Evolutionary conservation across 2,113 vertebrate species (phyloP).

Genomic region (Diphyllodes magnificus): DNA sequence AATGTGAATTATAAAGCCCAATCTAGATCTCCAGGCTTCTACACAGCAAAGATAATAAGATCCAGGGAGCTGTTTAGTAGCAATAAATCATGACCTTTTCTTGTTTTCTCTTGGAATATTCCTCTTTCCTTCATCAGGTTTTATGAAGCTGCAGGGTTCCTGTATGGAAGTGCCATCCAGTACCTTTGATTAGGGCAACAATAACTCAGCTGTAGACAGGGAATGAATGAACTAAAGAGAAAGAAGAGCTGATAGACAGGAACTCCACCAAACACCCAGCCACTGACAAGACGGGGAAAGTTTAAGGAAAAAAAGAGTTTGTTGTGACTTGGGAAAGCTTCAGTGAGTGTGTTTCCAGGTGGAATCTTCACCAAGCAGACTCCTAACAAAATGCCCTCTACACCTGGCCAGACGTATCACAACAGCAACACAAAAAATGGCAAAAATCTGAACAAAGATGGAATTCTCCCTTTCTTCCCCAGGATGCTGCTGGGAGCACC

Average conservation of each 20-base stretch:
- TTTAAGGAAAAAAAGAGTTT: neutral
- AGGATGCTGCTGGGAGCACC: neutral
- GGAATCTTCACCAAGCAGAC: neutral
- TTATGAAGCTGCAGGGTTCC: constrained; percentile 25
- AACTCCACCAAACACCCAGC: neutral
- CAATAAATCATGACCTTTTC: constrained; percentile 19
- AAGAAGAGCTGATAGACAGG: neutral
- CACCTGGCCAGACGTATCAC: neutral
- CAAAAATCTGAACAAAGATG: neutral
- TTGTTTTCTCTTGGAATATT: constrained; percentile 24
- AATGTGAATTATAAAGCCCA: constrained; percentile 34
- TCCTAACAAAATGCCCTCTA: neutral
- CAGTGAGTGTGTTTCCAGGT: neutral
- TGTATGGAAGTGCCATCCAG: neutral
- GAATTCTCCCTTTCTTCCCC: neutral
- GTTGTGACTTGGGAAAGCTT: neutral
- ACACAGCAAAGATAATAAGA: constrained; percentile 20
- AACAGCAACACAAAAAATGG: neutral
- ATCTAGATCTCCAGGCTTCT: neutral
- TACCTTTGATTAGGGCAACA: neutral
- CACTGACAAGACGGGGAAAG: neutral
- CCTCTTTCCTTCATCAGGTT: constrained; percentile 13
- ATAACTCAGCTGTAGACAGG: neutral
- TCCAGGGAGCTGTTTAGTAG: constrained; percentile 5
- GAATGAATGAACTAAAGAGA: neutral